These are phyloP conservation scores for Drosophila picticornis DNA, from an alignment of 2,888 invertebrate genomes.

Conservation along the genomic window DNA sequence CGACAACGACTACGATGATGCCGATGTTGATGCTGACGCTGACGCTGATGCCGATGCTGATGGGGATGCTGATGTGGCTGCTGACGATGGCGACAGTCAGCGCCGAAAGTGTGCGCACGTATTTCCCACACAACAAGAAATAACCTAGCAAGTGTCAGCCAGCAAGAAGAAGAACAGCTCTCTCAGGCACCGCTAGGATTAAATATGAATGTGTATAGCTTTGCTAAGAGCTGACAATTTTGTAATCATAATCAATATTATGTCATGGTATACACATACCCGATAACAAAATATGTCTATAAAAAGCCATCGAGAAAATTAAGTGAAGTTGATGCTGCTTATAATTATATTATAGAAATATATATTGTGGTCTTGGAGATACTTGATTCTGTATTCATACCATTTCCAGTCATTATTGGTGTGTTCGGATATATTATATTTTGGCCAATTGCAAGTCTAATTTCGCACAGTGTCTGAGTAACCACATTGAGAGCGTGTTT, in stretches of 20 bases:
- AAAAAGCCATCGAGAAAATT: not conserved
- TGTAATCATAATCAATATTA: not conserved
- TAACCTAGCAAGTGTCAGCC: not conserved
- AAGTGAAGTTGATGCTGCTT: not conserved
- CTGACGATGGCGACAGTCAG: constrained; percentile 54
- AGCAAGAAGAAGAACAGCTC: not conserved
- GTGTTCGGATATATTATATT: not conserved
- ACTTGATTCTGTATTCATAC: not conserved
- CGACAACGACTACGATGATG: constrained; percentile 4
- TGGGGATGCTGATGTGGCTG: constrained; percentile 47
- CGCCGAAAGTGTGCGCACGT: constrained; percentile 47
- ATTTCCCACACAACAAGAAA: constrained; percentile 26
- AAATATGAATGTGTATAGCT: not conserved
- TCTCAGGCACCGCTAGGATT: not conserved
- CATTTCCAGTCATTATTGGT: not conserved
- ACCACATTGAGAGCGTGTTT: constrained; percentile 17
- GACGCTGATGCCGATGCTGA: constrained; percentile 30
- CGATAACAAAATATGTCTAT: not conserved
- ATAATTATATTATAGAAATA: not conserved
- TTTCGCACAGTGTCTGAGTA: constrained; percentile 33
- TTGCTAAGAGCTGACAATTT: not conserved
- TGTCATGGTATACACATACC: not conserved
- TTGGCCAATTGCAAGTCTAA: not conserved
- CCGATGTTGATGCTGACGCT: constrained; percentile 13
- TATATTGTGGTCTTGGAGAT: not conserved